Evolutionary conservation across 2,888 invertebrate genomes (phyloP).

Genomic region (Eristalis tenax): DNA sequence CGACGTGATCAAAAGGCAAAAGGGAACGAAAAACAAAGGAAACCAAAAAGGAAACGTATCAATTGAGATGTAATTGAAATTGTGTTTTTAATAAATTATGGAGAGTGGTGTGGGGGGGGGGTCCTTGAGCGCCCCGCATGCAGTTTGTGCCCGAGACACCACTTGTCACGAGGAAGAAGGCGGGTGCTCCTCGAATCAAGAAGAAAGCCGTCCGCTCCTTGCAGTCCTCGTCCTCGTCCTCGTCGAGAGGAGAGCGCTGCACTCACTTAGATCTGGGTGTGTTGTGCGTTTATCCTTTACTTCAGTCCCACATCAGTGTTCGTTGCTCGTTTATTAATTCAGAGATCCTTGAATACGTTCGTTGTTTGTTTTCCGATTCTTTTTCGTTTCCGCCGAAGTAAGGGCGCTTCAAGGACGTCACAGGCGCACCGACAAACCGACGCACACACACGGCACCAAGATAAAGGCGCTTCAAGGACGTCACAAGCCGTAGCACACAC

Average conservation of each 20-base stretch:
- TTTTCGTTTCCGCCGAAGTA: not conserved
- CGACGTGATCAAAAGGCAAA: not conserved
- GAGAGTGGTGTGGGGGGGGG: not conserved
- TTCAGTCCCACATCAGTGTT: not conserved
- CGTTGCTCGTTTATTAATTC: not conserved
- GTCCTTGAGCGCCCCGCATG: conserved; percentile 26
- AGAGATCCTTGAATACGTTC: conserved; percentile 17
- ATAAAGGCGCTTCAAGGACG: conserved; percentile 27
- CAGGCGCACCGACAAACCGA: not conserved
- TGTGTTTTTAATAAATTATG: conserved; percentile 53
- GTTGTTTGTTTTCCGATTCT: not conserved
- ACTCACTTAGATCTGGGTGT: not conserved
- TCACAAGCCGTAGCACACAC: not conserved
- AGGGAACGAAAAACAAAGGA: not conserved
- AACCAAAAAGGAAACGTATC: conserved; percentile 20
- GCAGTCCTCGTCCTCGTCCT: conserved; percentile 1
- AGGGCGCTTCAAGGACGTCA: conserved; percentile 21
- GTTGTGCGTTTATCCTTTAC: not conserved
- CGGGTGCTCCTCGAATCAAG: no score
- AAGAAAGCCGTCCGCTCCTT: not conserved
- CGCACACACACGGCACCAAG: no score
- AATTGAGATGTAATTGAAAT: conserved; percentile 62
- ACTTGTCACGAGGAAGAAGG: not conserved
- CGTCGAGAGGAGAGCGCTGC: no score
- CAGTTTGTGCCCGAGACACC: not conserved